Evolutionary conservation across 2,113 vertebrate species (phyloP).

Genomic region (Suricata suricatta): DNA sequence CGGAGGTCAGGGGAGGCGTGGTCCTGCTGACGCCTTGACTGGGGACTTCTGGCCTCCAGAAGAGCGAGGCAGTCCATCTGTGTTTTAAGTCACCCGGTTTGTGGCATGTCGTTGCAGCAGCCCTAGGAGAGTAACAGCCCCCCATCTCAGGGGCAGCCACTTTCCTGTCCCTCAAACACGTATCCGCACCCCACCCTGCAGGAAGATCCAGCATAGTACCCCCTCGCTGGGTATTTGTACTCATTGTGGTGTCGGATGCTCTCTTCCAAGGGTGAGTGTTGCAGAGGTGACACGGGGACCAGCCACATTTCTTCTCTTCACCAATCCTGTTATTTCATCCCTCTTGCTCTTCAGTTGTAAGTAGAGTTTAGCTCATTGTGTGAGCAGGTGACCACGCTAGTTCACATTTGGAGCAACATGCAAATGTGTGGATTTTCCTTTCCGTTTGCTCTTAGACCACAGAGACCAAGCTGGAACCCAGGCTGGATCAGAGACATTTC

Average conservation of each 20-base stretch:
- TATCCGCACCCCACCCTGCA: background rate
- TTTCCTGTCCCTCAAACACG: background rate
- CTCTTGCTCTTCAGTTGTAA: background rate
- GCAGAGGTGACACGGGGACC: background rate
- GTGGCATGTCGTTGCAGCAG: background rate
- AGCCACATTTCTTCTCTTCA: background rate
- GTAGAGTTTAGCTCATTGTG: background rate
- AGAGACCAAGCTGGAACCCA: background rate
- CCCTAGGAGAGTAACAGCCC: background rate
- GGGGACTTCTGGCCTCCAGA: background rate
- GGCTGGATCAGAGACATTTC: background rate
- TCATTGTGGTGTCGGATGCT: background rate
- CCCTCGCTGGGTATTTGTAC: background rate
- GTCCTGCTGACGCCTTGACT: background rate
- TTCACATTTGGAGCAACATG: background rate
- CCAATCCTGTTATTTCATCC: background rate
- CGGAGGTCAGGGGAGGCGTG: background rate
- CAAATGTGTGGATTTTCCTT: background rate
- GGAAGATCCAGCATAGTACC: too few species aligned
- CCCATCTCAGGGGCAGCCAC: background rate
- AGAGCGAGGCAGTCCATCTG: background rate
- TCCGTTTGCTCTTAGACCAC: background rate
- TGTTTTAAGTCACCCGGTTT: background rate
- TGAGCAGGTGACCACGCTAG: background rate
- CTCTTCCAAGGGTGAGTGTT: background rate